phyloP scores from a whole-genome alignment of 2,888 invertebrate genomes.

The Ellobium chinense region DNA sequence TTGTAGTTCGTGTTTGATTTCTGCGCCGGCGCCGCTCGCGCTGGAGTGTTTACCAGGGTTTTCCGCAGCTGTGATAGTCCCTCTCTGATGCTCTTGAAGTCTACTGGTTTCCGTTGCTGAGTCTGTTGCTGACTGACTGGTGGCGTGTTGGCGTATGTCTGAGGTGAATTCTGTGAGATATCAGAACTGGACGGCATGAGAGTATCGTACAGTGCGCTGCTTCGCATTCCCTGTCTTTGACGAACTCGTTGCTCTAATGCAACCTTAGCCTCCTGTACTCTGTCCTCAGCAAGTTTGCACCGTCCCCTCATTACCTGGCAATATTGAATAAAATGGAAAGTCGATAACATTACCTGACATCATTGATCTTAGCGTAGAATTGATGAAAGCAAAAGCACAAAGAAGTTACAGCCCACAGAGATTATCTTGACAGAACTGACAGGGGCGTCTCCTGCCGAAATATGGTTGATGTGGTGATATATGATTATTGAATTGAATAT shows the following conservation, averaged over 20 bases:
- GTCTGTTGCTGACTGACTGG: background rate
- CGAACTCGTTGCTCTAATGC: background rate
- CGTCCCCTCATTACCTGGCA: conserved; percentile 25
- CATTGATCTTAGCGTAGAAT: too few relatives aligned
- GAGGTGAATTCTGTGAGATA: background rate
- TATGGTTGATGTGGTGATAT: too few relatives aligned
- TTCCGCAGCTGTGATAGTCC: conserved; percentile 10
- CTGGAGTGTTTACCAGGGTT: background rate
- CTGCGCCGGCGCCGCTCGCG: too few relatives aligned
- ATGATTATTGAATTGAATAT: too few relatives aligned
- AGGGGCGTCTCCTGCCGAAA: too few relatives aligned
- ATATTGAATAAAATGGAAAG: background rate
- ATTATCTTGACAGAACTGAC: too few relatives aligned
- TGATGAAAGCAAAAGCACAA: too few relatives aligned
- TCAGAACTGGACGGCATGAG: background rate
- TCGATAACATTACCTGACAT: background rate
- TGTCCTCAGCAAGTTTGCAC: conserved; percentile 23
- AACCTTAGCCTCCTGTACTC: background rate
- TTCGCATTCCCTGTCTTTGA: background rate
- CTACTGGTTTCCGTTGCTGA: background rate
- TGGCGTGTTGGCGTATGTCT: background rate
- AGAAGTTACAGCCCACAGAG: too few relatives aligned
- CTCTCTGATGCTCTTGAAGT: background rate
- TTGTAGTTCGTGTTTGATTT: too few relatives aligned
- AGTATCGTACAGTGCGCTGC: background rate